Evolutionary conservation across 2,113 vertebrate genomes (phyloP).

Genomic region (Chlamydotis undulata): DNA sequence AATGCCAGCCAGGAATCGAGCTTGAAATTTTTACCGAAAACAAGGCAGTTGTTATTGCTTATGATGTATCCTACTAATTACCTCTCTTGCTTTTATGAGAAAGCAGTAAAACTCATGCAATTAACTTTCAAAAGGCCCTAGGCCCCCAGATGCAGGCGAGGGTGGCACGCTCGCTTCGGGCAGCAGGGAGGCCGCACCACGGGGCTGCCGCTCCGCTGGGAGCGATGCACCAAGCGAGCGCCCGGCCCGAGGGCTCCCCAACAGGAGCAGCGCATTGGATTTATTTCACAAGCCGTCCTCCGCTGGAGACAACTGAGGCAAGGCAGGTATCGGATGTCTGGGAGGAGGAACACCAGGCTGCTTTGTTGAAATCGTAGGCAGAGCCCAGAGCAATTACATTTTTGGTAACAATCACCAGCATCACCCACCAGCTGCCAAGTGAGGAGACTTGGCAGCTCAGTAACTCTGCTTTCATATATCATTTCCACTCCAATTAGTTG

Average conservation of each 20-base stretch:
- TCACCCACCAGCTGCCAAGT: constrained; percentile 35
- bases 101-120: not conserved
- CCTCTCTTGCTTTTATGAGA: not conserved
- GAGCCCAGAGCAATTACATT: constrained; percentile 62
- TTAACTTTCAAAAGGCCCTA: not conserved
- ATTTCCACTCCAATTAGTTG: constrained; percentile 67
- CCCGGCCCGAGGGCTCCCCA: not conserved
- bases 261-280: not conserved
- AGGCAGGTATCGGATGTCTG: constrained; percentile 27
- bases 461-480: constrained; percentile 40
- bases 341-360: constrained; percentile 7
- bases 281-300: not conserved
- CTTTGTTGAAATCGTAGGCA: constrained; percentile 41
- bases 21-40: not conserved
- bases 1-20: not conserved
- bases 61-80: not conserved
- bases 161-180: not conserved
- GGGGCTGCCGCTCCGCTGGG: not conserved
- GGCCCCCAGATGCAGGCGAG: no score
- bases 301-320: not conserved
- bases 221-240: constrained; percentile 1
- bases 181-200: not conserved
- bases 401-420: constrained; percentile 63
- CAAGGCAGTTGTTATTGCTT: accelerated
- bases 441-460: constrained; percentile 58